Evolutionary conservation across 2,113 vertebrate species (phyloP).

Genomic region (Danio rerio): DNA sequence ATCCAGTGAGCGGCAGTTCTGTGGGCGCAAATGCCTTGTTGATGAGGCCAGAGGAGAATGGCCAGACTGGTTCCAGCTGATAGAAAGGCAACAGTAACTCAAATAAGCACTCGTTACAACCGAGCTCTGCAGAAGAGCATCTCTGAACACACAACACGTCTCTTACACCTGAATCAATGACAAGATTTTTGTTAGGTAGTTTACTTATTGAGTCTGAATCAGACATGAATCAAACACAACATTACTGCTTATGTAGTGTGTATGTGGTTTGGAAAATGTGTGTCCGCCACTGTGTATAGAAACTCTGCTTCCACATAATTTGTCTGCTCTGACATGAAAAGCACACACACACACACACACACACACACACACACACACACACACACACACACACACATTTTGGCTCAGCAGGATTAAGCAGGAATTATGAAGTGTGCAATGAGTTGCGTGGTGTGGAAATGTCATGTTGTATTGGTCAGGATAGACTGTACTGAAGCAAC

Average conservation of each 20-base stretch:
- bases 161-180: too few relatives aligned
- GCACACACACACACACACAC: background rate
- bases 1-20: too few relatives aligned
- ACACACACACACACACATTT: conserved; percentile 11
- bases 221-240: too few relatives aligned
- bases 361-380: background rate
- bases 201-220: too few relatives aligned
- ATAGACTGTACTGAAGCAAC: conserved; percentile 37
- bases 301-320: conserved; percentile 9
- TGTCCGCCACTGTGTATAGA: background rate
- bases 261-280: background rate
- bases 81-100: too few relatives aligned
- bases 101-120: too few relatives aligned
- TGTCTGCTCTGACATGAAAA: conserved; percentile 17
- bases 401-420: conserved; percentile 5
- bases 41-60: too few relatives aligned
- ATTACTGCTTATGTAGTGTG: background rate
- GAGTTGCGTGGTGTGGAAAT: conserved; percentile 29
- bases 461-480: conserved; percentile 39
- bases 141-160: too few relatives aligned
- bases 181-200: too few relatives aligned
- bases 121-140: too few relatives aligned
- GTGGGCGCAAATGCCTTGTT: too few relatives aligned
- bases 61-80: too few relatives aligned
- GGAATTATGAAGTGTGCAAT: conserved; percentile 17